These are phyloP conservation scores for Eumerus sabulonum DNA, from an alignment of 2,888 invertebrate species.

Conservation along the genomic window DNA sequence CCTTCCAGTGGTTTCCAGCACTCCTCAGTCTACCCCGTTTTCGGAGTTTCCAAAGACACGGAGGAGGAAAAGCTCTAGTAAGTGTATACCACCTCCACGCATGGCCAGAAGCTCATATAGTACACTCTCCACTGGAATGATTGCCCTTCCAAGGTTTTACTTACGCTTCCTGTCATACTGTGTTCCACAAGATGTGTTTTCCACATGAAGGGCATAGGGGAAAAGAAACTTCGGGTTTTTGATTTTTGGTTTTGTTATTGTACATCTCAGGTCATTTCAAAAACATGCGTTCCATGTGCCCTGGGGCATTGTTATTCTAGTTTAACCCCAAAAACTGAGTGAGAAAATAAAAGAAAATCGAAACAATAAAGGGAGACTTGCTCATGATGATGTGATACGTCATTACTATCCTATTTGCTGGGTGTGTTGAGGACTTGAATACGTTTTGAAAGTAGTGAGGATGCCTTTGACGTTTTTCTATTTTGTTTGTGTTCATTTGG, in stretches of 20 bases:
- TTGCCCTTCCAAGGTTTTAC: slow-evolving; percentile 17
- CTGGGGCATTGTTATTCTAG: slow-evolving; percentile 56
- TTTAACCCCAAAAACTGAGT: slow-evolving; percentile 51
- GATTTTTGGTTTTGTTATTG: slow-evolving; percentile 18
- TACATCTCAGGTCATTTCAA: slow-evolving; percentile 61
- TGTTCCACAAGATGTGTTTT: slow-evolving; percentile 29
- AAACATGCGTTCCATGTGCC: slow-evolving; percentile 56
- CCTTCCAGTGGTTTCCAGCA: slow-evolving; percentile 17
- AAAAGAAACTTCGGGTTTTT: too few species aligned
- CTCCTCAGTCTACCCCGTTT: slow-evolving; percentile 9
- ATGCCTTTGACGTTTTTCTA: too few species aligned
- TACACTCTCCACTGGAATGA: slow-evolving; percentile 24
- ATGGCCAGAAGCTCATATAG: slow-evolving; percentile 25
- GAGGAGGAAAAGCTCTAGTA: not conserved
- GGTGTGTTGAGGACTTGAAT: slow-evolving; percentile 11
- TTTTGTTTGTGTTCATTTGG: too few species aligned
- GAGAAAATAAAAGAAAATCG: slow-evolving; percentile 3
- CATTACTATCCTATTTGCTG: slow-evolving; percentile 44
- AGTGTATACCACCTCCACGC: slow-evolving; percentile 15
- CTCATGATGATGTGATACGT: slow-evolving; percentile 44
- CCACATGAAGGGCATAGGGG: slow-evolving; percentile 47
- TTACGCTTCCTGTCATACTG: not conserved
- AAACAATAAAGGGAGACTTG: slow-evolving; percentile 39
- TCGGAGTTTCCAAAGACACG: slow-evolving; percentile 51
- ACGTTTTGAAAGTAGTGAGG: not conserved